Base-by-base conservation (phyloP, 2,888 invertebrate species). In the Gandaritis pyraliata region DNA sequence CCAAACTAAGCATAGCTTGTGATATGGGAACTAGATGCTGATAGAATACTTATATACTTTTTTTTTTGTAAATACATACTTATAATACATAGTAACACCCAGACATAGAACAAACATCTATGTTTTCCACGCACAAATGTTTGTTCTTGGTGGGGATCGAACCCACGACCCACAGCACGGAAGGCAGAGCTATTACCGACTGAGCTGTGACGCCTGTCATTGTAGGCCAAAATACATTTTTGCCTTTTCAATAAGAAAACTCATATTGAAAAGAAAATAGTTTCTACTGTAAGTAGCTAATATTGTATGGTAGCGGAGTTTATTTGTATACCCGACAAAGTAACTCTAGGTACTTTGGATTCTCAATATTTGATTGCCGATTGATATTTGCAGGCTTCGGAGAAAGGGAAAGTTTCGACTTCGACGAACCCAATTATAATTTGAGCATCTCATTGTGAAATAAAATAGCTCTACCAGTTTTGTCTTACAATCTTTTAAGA, bases 351-450 rank as follows among this genome's bases (percentile, higher is more conserved):
- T 58, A 18, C 23, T 48, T 43, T 53, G 41, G 41, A 59, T 59
- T 49, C 23, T n/a, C 30, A 41, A 52, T 58, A 47, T 52, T 58
- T 52, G 52, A 51, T 50, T 50, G 45, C 33, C 43, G 51, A 46
- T 52, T 51, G 47, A n/a, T 29, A 41, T 54, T 15, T 13, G 30
- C 39, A 13, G 43, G 43, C 16, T 52, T 13, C 30, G 18, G 30
- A n/a, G 39, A 47, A 58, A 15, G 15, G 38, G 29, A 13, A 45
- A 47, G 18, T 18, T 52, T 47, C 16, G 11, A 48, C 39, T 58
- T 58, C 45, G 15, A 11, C 0, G 46, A 38, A 46, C 38, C 46
- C 47, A 47, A 58, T 50, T 38, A 52, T 46, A 51, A 50, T 45
- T 36, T 45, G 23, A 51, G 18, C 18, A 45, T 18, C 43, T 23